phyloP scores from a whole-genome alignment of 2,797 vertebrate genomes.

The Amphiprion clarkii region DNA sequence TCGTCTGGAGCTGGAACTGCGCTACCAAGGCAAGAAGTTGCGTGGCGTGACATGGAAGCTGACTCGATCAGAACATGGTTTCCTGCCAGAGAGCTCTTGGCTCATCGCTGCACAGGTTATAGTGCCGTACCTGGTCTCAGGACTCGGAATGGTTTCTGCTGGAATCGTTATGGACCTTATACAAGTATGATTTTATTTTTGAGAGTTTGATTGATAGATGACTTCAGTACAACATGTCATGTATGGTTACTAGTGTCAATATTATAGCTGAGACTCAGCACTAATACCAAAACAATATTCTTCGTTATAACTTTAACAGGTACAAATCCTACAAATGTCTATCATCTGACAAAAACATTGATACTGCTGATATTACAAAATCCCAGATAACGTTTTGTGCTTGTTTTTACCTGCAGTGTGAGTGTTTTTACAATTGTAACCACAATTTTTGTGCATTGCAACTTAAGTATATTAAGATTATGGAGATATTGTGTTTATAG shows the following conservation, averaged over 20 bases:
- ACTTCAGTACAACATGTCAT: no score
- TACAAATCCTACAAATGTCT: no score
- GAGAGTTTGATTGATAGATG: no score
- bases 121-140: constrained; percentile 89
- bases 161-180: constrained; percentile 92
- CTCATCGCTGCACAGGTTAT: constrained; percentile 88
- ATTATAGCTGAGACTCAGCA: no score
- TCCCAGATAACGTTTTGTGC: neutral
- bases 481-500: neutral
- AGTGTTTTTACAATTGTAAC: neutral
- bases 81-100: constrained; percentile 90
- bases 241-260: no score
- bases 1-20: constrained; percentile 91
- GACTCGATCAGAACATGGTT: constrained; percentile 87
- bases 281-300: neutral
- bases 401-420: neutral
- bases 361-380: neutral
- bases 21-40: constrained; percentile 91
- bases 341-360: no score
- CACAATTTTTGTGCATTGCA: neutral
- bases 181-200: constrained; percentile 86
- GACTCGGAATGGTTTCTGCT: constrained; percentile 91
- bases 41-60: constrained; percentile 93
- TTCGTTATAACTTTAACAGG: neutral
- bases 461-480: neutral